Conservation (phyloP, 2,888 invertebrate genomes). For the Ecdyonurus torrentis region DNA sequence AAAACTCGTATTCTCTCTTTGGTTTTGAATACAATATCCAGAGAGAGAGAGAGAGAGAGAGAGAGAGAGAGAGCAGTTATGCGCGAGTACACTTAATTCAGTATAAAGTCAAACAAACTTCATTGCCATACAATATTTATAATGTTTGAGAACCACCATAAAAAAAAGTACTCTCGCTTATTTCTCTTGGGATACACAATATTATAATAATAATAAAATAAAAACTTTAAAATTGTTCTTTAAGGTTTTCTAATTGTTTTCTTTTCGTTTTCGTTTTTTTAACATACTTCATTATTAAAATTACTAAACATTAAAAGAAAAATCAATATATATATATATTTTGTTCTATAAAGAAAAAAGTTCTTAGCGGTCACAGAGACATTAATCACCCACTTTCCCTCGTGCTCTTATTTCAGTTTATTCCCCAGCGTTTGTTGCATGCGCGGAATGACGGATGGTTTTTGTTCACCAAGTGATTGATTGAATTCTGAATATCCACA, state of each 20-base stretch:
- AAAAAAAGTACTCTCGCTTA: not conserved
- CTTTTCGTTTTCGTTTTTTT: not conserved
- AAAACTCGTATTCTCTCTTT: no score
- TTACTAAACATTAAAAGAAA: no score
- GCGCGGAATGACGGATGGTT: not conserved
- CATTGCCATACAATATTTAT: not conserved
- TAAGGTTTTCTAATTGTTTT: not conserved
- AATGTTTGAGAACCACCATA: not conserved
- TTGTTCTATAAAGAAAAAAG: not conserved
- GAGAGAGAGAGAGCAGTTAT: no score
- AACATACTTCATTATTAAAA: not conserved
- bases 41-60: no score
- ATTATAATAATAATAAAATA: not conserved
- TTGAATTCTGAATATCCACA: not conserved
- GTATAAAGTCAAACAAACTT: no score
- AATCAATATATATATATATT: not conserved
- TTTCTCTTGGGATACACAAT: not conserved
- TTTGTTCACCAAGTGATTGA: not conserved
- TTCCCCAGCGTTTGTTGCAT: not conserved
- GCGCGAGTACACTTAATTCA: no score
- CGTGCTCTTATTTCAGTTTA: not conserved
- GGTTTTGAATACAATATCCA: no score
- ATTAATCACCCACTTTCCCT: not conserved
- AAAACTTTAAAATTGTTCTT: not conserved
- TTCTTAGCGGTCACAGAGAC: not conserved